A percentile compares a stretch with the other conserved stretches of the same genome.
Evolutionary conservation across 2,113 vertebrate species (phyloP).

Genomic region (Petroica traversi): DNA sequence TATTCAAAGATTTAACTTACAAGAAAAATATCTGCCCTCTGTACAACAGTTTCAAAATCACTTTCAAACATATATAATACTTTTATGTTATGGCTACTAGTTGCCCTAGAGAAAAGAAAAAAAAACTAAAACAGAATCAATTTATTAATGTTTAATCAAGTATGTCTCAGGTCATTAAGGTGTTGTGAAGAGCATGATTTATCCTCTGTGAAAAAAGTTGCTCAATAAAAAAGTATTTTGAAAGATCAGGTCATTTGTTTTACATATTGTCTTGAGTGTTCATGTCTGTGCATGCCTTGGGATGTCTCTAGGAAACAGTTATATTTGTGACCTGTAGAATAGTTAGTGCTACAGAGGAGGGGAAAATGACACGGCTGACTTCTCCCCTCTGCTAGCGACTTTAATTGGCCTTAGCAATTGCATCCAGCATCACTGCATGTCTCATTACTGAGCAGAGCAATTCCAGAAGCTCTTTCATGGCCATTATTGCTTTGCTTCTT

Average conservation of each 20-base stretch:
- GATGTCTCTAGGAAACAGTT: not conserved
- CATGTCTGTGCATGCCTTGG: not conserved
- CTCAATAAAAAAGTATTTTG: not conserved
- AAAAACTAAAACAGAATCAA: not conserved
- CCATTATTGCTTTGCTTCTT: not conserved
- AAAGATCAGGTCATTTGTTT: not conserved
- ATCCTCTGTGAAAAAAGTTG: rapidly evolving
- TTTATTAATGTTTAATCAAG: not conserved
- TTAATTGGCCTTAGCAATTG: not conserved
- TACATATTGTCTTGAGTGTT: not conserved
- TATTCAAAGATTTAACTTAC: not conserved
- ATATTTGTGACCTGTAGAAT: not conserved
- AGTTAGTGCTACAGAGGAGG: not conserved
- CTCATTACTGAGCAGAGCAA: conserved; percentile 7
- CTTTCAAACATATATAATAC: not conserved
- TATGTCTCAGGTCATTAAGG: not conserved
- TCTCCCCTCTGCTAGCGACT: not conserved
- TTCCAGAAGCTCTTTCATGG: not conserved
- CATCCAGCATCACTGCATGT: not conserved
- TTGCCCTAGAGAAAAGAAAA: not conserved
- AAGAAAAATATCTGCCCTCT: not conserved
- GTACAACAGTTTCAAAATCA: not conserved
- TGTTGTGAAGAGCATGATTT: not conserved
- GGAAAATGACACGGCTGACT: not conserved
- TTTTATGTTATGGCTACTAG: not conserved